Evolutionary conservation across 53 echinoderm and acorn worm species (phyloP).

Genomic region (Temnopleurus reevesii): DNA sequence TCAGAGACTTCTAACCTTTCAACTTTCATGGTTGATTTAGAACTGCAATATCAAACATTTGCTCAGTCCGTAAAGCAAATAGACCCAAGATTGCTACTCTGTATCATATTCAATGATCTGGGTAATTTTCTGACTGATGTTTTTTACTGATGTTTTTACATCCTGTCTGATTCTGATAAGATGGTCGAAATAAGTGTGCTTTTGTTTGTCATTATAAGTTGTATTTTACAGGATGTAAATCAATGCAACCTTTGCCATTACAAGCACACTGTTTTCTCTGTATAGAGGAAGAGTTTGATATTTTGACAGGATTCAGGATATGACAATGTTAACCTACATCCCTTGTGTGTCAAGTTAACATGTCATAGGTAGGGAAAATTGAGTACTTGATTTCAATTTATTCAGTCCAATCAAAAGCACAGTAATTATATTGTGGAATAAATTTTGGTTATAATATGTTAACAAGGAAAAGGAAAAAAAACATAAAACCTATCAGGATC

Average conservation of each 20-base stretch:
- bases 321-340: neutral
- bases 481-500: too few species aligned
- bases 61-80: conserved; percentile 26
- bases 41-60: conserved; percentile 10
- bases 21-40: neutral
- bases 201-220: neutral
- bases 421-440: too few species aligned
- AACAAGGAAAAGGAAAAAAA: too few species aligned
- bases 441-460: too few species aligned
- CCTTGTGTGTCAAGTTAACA: too few species aligned
- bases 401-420: too few species aligned
- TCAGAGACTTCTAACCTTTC: neutral
- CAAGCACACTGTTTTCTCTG: neutral
- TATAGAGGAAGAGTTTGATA: neutral
- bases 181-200: neutral
- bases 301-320: neutral
- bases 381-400: too few species aligned
- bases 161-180: neutral
- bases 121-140: conserved; percentile 12
- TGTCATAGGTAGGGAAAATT: too few species aligned
- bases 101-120: neutral
- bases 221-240: neutral
- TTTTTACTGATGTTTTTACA: neutral
- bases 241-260: neutral
- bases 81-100: conserved; percentile 22